Evolutionary conservation across 2,113 vertebrate genomes (phyloP).

Genomic region (Menidia beryllina): DNA sequence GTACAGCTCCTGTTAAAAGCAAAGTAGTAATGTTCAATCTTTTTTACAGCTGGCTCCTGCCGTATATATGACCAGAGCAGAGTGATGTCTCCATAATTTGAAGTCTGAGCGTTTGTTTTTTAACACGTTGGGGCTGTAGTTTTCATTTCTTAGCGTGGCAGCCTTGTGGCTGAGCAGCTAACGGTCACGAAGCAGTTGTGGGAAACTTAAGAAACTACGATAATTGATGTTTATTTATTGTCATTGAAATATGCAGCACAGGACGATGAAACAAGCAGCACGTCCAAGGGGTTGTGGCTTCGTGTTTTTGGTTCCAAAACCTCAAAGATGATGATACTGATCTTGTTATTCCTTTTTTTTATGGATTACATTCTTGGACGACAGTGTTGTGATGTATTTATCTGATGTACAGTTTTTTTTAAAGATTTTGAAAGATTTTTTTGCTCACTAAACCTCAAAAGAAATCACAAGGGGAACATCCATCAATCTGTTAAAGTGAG

Average conservation of each 20-base stretch:
- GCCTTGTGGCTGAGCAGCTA: slow-evolving; percentile 21
- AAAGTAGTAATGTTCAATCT: too few species aligned
- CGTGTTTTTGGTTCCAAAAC: slow-evolving; percentile 64
- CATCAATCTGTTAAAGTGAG: neutral
- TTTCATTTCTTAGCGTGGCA: slow-evolving; percentile 23
- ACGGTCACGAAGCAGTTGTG: slow-evolving; percentile 40
- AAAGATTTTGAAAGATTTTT: slow-evolving; percentile 13
- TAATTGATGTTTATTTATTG: slow-evolving; percentile 78
- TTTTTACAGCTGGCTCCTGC: neutral
- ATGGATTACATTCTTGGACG: neutral
- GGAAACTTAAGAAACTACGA: slow-evolving; percentile 67
- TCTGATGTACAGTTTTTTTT: neutral
- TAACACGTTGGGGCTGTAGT: neutral
- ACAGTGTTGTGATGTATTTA: slow-evolving; percentile 7
- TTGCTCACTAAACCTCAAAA: neutral
- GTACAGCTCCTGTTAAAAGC: too few species aligned
- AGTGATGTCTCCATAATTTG: slow-evolving; percentile 18
- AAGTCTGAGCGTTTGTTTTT: neutral
- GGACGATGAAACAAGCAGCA: slow-evolving; percentile 55
- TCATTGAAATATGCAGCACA: slow-evolving; percentile 62
- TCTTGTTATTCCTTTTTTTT: slow-evolving; percentile 9
- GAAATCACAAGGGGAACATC: neutral
- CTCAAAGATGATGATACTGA: slow-evolving; percentile 54
- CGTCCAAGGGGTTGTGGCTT: slow-evolving; percentile 40
- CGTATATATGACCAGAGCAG: slow-evolving; percentile 5